Evolutionary conservation across 2,113 vertebrate species (phyloP).

Genomic region (Anoura caudifer): DNA sequence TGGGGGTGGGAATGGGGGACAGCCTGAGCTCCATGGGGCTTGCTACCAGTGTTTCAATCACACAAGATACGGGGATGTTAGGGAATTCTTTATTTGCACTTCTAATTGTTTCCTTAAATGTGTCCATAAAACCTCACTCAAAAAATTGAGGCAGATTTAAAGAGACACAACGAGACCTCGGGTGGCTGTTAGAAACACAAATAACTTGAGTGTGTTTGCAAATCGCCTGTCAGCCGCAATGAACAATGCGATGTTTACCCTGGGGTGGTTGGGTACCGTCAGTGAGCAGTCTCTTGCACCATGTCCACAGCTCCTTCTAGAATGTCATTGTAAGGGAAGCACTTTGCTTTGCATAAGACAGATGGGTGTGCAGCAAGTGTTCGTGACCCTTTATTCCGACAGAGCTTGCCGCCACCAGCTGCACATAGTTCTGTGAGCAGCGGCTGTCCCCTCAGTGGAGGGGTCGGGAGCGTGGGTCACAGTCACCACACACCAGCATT

Average conservation of each 20-base stretch:
- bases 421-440: constrained; percentile 50
- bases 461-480: constrained; percentile 20
- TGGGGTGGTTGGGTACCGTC: constrained; percentile 58
- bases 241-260: constrained; percentile 56
- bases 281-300: constrained; percentile 31
- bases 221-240: constrained; percentile 44
- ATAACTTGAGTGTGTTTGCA: constrained; percentile 46
- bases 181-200: constrained; percentile 61
- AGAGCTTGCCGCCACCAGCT: constrained; percentile 39
- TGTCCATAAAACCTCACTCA: constrained; percentile 53
- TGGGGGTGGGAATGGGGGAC: background rate
- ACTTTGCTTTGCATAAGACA: constrained; percentile 50
- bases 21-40: background rate
- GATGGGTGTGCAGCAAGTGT: constrained; percentile 63
- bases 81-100: constrained; percentile 51
- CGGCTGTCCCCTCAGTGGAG: constrained; percentile 30
- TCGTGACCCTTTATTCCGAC: constrained; percentile 47
- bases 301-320: background rate
- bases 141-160: constrained; percentile 39
- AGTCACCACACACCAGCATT: background rate
- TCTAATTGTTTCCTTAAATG: constrained; percentile 57
- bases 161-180: constrained; percentile 45
- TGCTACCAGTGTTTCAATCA: constrained; percentile 12
- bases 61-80: constrained; percentile 24
- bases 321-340: constrained; percentile 43